Percentiles rank a stretch among this genome's conserved stretches.
phyloP scores from a whole-genome alignment of 2,888 invertebrate species.

The Allophyes oxyacanthae region DNA sequence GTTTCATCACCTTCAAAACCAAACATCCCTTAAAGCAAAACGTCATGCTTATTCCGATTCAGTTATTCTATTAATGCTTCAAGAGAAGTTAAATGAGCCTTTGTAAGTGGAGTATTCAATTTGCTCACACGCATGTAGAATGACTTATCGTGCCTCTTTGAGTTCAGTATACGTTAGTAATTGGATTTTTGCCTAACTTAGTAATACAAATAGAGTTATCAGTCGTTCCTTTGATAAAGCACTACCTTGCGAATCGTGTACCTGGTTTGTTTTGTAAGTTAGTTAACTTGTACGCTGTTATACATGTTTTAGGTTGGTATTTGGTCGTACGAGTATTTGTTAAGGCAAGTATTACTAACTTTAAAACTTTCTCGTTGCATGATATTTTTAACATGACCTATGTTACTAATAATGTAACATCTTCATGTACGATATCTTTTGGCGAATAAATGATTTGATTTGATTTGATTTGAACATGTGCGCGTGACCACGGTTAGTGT shows the following conservation, averaged over 20 bases:
- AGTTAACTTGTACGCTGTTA: no score
- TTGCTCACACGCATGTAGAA: constrained; percentile 34
- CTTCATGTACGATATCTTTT: no score
- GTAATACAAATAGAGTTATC: constrained; percentile 41
- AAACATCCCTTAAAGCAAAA: constrained; percentile 39
- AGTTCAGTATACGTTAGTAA: constrained; percentile 37
- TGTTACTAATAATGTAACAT: no score
- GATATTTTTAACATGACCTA: no score
- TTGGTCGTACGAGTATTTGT: no score
- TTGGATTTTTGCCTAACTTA: constrained; percentile 43
- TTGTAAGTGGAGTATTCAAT: constrained; percentile 45
- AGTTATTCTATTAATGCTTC: constrained; percentile 55
- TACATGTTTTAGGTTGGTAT: no score
- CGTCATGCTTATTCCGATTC: constrained; percentile 56
- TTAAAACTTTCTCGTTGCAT: no score
- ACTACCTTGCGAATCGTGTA: constrained; percentile 1
- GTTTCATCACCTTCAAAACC: constrained; percentile 27
- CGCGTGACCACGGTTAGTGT: no score
- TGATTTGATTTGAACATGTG: no score
- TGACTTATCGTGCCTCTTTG: constrained; percentile 36
- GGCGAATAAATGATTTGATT: no score
- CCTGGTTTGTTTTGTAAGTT: no score
- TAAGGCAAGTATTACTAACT: no score
- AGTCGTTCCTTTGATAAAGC: constrained; percentile 6
- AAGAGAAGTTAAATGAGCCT: constrained; percentile 50